Percentiles rank a stretch among this genome's conserved stretches.
Conservation (phyloP, 2,888 invertebrate species). For the Marronus borbonicus region DNA sequence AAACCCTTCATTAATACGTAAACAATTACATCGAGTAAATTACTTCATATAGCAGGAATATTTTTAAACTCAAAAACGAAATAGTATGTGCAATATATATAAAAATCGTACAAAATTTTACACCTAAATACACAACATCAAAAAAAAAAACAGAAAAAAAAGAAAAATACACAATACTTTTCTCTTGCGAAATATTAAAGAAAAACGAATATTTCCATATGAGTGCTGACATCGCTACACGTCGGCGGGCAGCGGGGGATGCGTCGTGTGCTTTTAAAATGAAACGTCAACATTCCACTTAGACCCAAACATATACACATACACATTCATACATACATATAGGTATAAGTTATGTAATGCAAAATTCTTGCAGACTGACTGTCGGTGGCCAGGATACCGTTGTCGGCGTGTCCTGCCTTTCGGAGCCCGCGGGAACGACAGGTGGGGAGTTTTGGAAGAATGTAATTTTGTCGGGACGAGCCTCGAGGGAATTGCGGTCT, state of each 20-base stretch:
- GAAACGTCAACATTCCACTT: conserved; percentile 51
- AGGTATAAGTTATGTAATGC: conserved; percentile 44
- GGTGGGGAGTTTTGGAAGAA: conserved; percentile 67
- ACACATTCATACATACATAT: conserved; percentile 39
- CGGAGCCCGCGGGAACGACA: conserved; percentile 57
- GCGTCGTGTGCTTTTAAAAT: conserved; percentile 46
- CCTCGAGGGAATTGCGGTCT: conserved; percentile 67
- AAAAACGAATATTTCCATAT: conserved; percentile 37
- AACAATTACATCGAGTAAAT: too few species aligned
- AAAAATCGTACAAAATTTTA: too few species aligned
- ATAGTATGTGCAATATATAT: too few species aligned
- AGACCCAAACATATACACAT: conserved; percentile 46
- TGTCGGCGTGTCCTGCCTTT: conserved; percentile 52
- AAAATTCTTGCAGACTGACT: conserved; percentile 51
- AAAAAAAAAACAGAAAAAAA: not conserved
- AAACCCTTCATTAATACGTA: too few species aligned
- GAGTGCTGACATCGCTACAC: conserved; percentile 10
- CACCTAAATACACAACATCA: too few species aligned
- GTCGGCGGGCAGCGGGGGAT: conserved; percentile 7
- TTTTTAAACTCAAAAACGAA: too few species aligned
- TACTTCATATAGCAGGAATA: too few species aligned
- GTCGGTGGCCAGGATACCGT: conserved; percentile 50
- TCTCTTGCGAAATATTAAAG: conserved; percentile 25
- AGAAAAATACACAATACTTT: not conserved
- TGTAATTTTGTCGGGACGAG: conserved; percentile 70